Evolutionary conservation across 2,888 invertebrate genomes (phyloP).

Genomic region (Pseudeuparius sepicola): DNA sequence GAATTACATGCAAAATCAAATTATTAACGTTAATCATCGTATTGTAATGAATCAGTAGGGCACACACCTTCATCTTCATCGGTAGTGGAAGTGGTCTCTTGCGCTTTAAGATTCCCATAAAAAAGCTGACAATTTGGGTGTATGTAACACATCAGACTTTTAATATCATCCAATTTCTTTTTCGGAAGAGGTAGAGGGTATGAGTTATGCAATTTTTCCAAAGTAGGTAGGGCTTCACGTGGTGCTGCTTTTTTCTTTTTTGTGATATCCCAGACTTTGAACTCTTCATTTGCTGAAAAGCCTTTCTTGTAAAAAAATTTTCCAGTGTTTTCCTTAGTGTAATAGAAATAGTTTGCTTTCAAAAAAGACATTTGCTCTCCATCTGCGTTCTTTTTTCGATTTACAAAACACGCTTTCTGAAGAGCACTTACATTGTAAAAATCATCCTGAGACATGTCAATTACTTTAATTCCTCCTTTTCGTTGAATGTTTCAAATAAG

Average conservation of each 20-base stretch:
- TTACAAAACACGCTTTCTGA: slow-evolving; percentile 3
- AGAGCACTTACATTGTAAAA: slow-evolving; percentile 8
- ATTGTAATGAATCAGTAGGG: too few relatives aligned
- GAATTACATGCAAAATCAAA: too few relatives aligned
- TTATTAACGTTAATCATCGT: too few relatives aligned
- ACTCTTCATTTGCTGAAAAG: slow-evolving; percentile 2
- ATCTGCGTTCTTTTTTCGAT: background rate
- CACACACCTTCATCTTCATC: too few relatives aligned
- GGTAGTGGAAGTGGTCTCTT: too few relatives aligned
- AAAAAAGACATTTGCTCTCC: slow-evolving; percentile 1
- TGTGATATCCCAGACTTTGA: slow-evolving; percentile 2
- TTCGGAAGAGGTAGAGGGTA: slow-evolving; percentile 4
- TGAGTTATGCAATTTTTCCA: slow-evolving; percentile 3
- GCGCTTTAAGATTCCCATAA: too few relatives aligned
- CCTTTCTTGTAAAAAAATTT: background rate
- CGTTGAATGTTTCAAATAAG: slow-evolving; percentile 1
- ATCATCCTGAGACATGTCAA: slow-evolving; percentile 7
- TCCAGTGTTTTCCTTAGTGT: background rate
- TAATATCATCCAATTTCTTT: background rate
- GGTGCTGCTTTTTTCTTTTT: background rate
- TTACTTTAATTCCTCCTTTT: too few relatives aligned
- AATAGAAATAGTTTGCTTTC: background rate
- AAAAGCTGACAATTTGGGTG: too few relatives aligned
- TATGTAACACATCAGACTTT: background rate
- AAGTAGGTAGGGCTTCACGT: background rate